Conservation (phyloP, 2,888 invertebrate genomes). For the Prostheceraeus crozeri region DNA sequence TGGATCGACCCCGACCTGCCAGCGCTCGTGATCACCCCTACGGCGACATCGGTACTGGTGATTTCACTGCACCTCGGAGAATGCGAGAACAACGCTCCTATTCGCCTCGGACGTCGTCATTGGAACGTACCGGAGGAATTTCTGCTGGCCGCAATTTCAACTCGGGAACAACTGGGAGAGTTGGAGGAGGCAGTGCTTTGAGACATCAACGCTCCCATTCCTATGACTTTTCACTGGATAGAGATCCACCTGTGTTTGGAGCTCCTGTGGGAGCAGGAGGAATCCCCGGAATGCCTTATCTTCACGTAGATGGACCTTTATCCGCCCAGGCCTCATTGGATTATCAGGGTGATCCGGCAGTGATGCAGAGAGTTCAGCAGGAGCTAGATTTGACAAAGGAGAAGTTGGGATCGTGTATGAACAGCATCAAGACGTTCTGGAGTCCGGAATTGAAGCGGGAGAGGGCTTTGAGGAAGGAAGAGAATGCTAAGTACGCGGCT, state of each 20-base stretch:
- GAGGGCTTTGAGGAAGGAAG: conserved; percentile 86
- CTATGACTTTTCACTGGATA: conserved; percentile 33
- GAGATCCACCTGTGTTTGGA: conserved; percentile 58
- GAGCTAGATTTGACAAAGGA: conserved; percentile 90
- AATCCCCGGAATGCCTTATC: conserved; percentile 20
- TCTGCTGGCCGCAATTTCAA: background rate
- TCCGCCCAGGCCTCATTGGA: conserved; percentile 25
- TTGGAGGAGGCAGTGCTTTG: background rate
- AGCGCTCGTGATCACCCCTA: conserved; percentile 38
- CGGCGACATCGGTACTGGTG: conserved; percentile 56
- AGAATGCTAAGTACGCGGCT: conserved; percentile 76
- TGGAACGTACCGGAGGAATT: background rate
- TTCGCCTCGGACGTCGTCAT: conserved; percentile 8
- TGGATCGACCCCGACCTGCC: conserved; percentile 33
- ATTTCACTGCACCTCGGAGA: conserved; percentile 11
- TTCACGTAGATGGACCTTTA: too few relatives aligned
- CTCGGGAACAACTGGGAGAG: background rate
- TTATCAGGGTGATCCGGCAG: conserved; percentile 71
- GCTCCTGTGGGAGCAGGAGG: background rate
- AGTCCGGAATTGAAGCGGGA: conserved; percentile 98
- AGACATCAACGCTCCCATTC: conserved; percentile 32
- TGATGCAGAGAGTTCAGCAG: conserved; percentile 81
- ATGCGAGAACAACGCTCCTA: background rate
- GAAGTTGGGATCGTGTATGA: conserved; percentile 95
- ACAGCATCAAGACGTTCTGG: conserved; percentile 99